A percentile compares a stretch with the other conserved stretches of the same genome.
phyloP scores from a whole-genome alignment of 2,888 invertebrate genomes.

The Odontocolon sp. region DNA sequence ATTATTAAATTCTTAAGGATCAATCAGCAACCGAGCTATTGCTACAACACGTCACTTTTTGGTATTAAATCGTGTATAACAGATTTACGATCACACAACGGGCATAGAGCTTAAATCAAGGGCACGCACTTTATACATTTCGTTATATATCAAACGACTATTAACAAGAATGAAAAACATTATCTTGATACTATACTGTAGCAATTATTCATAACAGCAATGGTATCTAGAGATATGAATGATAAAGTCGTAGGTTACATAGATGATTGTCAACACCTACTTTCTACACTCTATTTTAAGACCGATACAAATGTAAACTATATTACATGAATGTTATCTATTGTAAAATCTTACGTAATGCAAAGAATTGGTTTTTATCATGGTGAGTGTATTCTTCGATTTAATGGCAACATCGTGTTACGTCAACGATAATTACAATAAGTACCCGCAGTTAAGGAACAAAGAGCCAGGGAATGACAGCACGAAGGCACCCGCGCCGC shows the following conservation, averaged over 20 bases:
- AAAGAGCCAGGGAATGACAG: conserved; percentile 21
- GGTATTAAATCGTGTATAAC: no score
- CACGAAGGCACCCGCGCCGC: conserved; percentile 21
- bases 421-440: conserved; percentile 15
- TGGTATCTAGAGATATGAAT: background rate
- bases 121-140: background rate
- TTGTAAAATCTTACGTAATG: no score
- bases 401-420: conserved; percentile 4
- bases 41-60: no score
- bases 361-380: background rate
- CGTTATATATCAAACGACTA: background rate
- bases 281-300: background rate
- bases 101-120: no score
- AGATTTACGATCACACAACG: no score
- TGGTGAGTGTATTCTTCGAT: background rate
- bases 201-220: background rate
- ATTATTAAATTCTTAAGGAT: background rate
- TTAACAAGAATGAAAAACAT: background rate
- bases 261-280: background rate
- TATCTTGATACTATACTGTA: background rate
- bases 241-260: background rate
- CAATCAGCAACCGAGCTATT: background rate
- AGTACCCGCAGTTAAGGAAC: conserved; percentile 33
- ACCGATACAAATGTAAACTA: no score
- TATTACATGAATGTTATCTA: no score